A percentile compares a stretch with the other conserved stretches of the same genome.
phyloP scores from a whole-genome alignment of 2,888 invertebrate species.

The Prenolepis imparis region DNA sequence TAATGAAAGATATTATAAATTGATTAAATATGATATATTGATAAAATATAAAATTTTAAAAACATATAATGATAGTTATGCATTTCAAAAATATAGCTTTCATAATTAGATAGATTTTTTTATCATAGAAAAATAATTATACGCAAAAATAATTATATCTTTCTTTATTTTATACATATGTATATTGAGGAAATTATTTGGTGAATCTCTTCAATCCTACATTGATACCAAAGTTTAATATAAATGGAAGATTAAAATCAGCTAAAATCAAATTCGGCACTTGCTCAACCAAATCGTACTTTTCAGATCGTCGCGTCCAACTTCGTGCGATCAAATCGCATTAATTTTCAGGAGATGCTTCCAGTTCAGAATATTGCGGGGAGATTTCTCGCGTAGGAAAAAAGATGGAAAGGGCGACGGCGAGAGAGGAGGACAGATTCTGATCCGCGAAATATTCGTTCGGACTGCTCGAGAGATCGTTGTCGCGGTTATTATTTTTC shows the following conservation, averaged over 20 bases:
- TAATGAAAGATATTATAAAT: not conserved
- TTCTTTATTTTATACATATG: not conserved
- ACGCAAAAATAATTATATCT: too few species aligned
- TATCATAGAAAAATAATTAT: not conserved
- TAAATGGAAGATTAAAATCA: not conserved
- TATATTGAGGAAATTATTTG: not conserved
- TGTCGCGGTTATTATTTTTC: constrained; percentile 65
- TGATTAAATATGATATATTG: not conserved
- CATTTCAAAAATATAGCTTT: not conserved
- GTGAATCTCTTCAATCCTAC: not conserved
- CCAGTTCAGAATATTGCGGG: constrained; percentile 39
- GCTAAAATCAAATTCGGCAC: not conserved
- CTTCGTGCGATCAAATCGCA: constrained; percentile 37
- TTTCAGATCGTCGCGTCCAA: constrained; percentile 35
- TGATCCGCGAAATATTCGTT: constrained; percentile 57
- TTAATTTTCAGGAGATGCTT: constrained; percentile 43
- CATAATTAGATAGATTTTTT: constrained; percentile 4
- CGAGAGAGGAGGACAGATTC: constrained; percentile 13
- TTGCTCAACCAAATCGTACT: constrained; percentile 10
- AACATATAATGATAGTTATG: not conserved
- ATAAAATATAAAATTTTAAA: not conserved
- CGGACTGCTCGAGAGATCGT: constrained; percentile 56
- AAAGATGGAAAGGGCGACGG: not conserved
- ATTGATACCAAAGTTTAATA: not conserved
- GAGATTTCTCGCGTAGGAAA: constrained; percentile 27